These are phyloP conservation scores for Melieria picta DNA, from an alignment of 2,888 invertebrate species.

Conservation along the genomic window DNA sequence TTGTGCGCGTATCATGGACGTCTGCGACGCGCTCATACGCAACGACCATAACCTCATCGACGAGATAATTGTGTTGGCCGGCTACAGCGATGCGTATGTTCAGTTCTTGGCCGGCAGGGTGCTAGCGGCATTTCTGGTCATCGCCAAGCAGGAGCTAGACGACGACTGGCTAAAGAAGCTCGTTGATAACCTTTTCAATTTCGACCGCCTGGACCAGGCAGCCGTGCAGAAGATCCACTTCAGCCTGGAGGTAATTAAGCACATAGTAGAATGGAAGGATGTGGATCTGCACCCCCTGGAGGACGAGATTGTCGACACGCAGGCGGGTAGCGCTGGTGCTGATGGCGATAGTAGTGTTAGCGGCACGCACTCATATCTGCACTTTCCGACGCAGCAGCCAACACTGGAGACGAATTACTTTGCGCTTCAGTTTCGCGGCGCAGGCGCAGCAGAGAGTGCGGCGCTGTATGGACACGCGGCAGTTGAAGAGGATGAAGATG, in stretches of 20 bases:
- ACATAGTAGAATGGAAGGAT: conserved; percentile 91
- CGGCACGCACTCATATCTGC: conserved; percentile 37
- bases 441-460: conserved; percentile 28
- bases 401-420: conserved; percentile 64
- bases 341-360: conserved; percentile 36
- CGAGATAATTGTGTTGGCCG: conserved; percentile 82
- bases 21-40: conserved; percentile 81
- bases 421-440: conserved; percentile 58
- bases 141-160: conserved; percentile 83
- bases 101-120: conserved; percentile 84
- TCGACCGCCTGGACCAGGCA: conserved; percentile 72
- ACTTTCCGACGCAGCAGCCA: conserved; percentile 56
- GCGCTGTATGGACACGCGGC: conserved; percentile 10
- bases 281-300: conserved; percentile 82
- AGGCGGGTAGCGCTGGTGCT: conserved; percentile 18
- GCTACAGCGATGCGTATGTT: conserved; percentile 81
- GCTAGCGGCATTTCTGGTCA: conserved; percentile 83
- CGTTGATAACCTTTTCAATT: conserved; percentile 76
- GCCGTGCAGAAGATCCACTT: conserved; percentile 83
- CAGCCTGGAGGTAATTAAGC: conserved; percentile 84
- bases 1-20: conserved; percentile 81
- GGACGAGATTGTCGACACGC: conserved; percentile 67
- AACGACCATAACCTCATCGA: conserved; percentile 87
- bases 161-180: conserved; percentile 83
- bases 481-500: conserved; percentile 2